Evolutionary conservation across 2,888 invertebrate species (phyloP).

Genomic region (Pachycephus smyrnensis): DNA sequence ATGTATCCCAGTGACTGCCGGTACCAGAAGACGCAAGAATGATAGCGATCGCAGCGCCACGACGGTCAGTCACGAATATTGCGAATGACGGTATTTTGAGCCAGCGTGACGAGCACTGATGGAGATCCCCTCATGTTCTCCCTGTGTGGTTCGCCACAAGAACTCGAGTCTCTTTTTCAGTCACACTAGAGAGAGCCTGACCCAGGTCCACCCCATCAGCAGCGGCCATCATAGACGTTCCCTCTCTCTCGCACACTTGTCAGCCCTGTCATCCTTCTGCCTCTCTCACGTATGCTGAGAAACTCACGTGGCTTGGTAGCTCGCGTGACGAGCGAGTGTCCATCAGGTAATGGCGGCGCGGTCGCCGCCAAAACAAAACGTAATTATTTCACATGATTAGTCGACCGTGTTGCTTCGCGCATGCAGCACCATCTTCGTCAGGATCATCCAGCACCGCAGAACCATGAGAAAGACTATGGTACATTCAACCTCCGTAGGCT

Average conservation of each 20-base stretch:
- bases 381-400: conserved; percentile 65
- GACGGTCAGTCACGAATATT: conserved; percentile 48
- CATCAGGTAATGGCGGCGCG: conserved; percentile 45
- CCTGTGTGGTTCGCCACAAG: conserved; percentile 58
- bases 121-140: conserved; percentile 51
- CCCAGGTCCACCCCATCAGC: conserved; percentile 17
- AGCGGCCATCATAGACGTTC: conserved; percentile 9
- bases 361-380: conserved; percentile 57
- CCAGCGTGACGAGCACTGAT: conserved; percentile 61
- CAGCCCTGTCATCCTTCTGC: conserved; percentile 6
- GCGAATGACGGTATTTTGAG: conserved; percentile 56
- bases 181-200: too few relatives aligned
- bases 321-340: conserved; percentile 61
- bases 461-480: too few relatives aligned
- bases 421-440: conserved; percentile 10
- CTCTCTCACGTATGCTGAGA: conserved; percentile 8
- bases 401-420: conserved; percentile 29
- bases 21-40: too few relatives aligned
- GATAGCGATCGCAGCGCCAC: too few relatives aligned
- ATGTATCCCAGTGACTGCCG: too few relatives aligned
- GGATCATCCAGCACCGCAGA: too few relatives aligned
- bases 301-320: conserved; percentile 17
- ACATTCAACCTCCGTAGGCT: too few relatives aligned
- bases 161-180: conserved; percentile 52
- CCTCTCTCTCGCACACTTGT: conserved; percentile 16